phyloP scores from a whole-genome alignment of 2,888 invertebrate genomes.

The Drosophila kambysellisi region DNA sequence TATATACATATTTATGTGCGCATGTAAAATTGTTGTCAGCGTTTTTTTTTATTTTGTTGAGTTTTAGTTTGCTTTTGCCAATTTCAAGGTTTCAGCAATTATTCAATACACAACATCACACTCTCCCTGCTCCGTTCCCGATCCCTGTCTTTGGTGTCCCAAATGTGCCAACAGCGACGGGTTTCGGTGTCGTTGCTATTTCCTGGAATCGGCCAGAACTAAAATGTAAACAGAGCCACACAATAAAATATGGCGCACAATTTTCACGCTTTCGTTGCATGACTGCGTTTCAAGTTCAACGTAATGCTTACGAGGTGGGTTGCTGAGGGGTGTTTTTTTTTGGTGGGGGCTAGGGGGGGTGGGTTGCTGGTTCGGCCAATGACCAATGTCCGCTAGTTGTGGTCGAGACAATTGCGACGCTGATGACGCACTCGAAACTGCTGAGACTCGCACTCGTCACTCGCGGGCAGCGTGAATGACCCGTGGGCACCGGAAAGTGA shows the following conservation, averaged over 20 bases:
- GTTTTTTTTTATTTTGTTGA: conserved; percentile 13
- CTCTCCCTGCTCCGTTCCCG: neutral
- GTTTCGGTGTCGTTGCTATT: conserved; percentile 45
- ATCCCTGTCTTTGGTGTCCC: neutral
- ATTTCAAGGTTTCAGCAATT: conserved; percentile 75
- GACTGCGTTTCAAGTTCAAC: conserved; percentile 74
- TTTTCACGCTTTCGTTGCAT: conserved; percentile 69
- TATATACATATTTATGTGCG: conserved; percentile 19
- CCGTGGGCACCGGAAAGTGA: conserved; percentile 21
- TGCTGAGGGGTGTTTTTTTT: neutral
- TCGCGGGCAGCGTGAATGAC: conserved; percentile 50
- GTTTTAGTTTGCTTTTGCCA: conserved; percentile 32
- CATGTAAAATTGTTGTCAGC: conserved; percentile 51
- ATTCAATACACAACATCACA: conserved; percentile 43
- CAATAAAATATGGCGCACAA: conserved; percentile 26
- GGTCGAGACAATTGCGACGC: conserved; percentile 64
- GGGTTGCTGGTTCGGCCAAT: conserved; percentile 42
- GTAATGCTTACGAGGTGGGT: conserved; percentile 28
- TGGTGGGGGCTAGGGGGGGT: neutral
- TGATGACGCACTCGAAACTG: conserved; percentile 62
- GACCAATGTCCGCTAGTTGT: conserved; percentile 63
- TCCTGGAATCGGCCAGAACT: conserved; percentile 48
- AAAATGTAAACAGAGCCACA: conserved; percentile 39
- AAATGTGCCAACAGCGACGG: conserved; percentile 67
- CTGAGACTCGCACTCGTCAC: conserved; percentile 43